phyloP scores from a whole-genome alignment of 2,888 invertebrate species.

The Pandemis corylana region DNA sequence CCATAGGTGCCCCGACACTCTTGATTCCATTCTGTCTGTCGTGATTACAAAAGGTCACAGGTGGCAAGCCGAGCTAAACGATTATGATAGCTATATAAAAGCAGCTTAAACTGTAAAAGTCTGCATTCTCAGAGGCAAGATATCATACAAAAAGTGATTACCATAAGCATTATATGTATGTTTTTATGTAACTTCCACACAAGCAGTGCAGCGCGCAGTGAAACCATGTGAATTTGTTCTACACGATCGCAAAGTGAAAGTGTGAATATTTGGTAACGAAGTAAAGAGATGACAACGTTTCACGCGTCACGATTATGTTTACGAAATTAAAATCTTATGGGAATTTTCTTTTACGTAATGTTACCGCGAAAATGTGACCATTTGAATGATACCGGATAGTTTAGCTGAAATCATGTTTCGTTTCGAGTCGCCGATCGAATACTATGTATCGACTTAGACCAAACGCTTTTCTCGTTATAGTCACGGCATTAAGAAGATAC shows the following conservation, averaged over 20 bases:
- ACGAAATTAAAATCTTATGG: neutral
- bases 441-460: too few relatives aligned
- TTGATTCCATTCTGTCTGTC: too few relatives aligned
- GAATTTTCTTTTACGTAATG: neutral
- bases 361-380: neutral
- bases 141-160: neutral
- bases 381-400: neutral
- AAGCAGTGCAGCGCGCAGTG: slow-evolving; percentile 14
- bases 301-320: slow-evolving; percentile 1
- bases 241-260: slow-evolving; percentile 36
- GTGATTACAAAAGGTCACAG: too few relatives aligned
- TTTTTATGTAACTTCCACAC: slow-evolving; percentile 13
- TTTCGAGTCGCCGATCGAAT: too few relatives aligned
- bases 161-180: neutral
- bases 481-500: too few relatives aligned
- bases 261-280: slow-evolving; percentile 31
- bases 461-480: too few relatives aligned
- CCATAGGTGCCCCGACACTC: too few relatives aligned
- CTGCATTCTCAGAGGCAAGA: neutral
- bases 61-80: neutral
- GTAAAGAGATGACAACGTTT: slow-evolving; percentile 23
- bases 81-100: neutral
- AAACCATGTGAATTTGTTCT: slow-evolving; percentile 39
- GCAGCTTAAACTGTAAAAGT: neutral
- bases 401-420: neutral